Conservation (phyloP, 2,888 invertebrate species). For the Chrysomela aeneicollis region DNA sequence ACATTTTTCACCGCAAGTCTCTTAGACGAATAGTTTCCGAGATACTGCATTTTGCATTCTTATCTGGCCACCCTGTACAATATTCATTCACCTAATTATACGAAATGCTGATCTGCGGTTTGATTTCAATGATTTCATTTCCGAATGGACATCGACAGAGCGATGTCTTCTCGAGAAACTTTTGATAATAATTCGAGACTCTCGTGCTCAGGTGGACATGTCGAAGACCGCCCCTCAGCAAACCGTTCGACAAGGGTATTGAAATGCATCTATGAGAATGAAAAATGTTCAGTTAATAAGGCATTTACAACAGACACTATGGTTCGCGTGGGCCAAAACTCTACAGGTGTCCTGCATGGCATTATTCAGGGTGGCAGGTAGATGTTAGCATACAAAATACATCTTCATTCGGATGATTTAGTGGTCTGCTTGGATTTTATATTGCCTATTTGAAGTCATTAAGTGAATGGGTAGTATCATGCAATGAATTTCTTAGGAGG, state of each 20-base stretch:
- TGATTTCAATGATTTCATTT: too few relatives aligned
- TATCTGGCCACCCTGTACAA: too few relatives aligned
- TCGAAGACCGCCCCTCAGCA: background rate
- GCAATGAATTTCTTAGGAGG: background rate
- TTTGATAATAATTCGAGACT: background rate
- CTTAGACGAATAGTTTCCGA: too few relatives aligned
- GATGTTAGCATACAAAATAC: constrained; percentile 52
- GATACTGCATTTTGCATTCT: too few relatives aligned
- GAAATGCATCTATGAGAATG: constrained; percentile 47
- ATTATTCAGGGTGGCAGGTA: constrained; percentile 52
- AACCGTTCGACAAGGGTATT: constrained; percentile 36
- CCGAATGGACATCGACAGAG: too few relatives aligned
- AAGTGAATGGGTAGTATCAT: constrained; percentile 23
- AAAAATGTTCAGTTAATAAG: constrained; percentile 52
- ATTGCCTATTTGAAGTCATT: constrained; percentile 37
- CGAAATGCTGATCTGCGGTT: too few relatives aligned
- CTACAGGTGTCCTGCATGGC: constrained; percentile 47
- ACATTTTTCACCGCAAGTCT: too few relatives aligned
- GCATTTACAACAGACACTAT: constrained; percentile 54
- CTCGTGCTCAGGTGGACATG: background rate
- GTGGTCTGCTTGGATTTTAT: constrained; percentile 37
- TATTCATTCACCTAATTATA: too few relatives aligned
- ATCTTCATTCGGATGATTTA: constrained; percentile 48
- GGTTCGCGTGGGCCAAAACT: constrained; percentile 55
- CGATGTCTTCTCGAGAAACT: too few relatives aligned